Conservation (phyloP, 2,113 vertebrate species). For the Sciurus niger region DNA sequence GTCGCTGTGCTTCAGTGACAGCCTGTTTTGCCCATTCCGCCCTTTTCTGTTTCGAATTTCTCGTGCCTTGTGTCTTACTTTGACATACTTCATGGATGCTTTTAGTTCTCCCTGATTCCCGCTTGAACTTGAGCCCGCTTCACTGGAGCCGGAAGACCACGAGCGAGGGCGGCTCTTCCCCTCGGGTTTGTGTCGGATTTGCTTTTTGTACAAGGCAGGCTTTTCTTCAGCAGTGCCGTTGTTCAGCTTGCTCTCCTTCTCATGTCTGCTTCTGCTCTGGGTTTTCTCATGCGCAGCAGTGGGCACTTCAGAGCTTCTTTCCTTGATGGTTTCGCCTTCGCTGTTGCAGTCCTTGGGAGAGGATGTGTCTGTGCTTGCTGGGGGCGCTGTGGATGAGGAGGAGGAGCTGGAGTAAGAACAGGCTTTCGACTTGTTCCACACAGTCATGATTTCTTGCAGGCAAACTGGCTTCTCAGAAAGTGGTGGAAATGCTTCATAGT, state of each 20-base stretch:
- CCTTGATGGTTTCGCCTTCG: constrained; percentile 93
- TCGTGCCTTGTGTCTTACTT: constrained; percentile 95
- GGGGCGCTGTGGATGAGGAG: constrained; percentile 96
- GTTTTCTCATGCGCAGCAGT: constrained; percentile 87
- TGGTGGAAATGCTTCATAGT: constrained; percentile 99
- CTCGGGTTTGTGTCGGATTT: constrained; percentile 92
- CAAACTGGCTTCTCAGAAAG: constrained; percentile 98
- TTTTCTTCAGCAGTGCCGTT: constrained; percentile 88
- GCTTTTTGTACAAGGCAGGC: constrained; percentile 91
- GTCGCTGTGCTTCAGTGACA: constrained; percentile 91
- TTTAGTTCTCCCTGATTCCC: constrained; percentile 94
- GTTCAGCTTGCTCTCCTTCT: constrained; percentile 94
- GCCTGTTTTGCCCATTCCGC: constrained; percentile 92
- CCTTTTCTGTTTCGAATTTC: constrained; percentile 93
- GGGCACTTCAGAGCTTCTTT: constrained; percentile 87
- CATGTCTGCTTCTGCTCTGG: constrained; percentile 91
- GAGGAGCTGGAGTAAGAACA: constrained; percentile 96
- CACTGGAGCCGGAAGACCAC: constrained; percentile 98
- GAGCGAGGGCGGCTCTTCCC: constrained; percentile 95
- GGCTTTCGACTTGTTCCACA: constrained; percentile 98
- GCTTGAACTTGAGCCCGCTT: constrained; percentile 97
- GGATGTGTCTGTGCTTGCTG: constrained; percentile 97
- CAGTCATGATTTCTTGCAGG: constrained; percentile 99
- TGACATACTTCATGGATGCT: constrained; percentile 91
- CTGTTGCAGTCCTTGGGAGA: constrained; percentile 98